Base-by-base conservation (phyloP, 2,888 invertebrate species). In the Mesorhabditis belari region DNA sequence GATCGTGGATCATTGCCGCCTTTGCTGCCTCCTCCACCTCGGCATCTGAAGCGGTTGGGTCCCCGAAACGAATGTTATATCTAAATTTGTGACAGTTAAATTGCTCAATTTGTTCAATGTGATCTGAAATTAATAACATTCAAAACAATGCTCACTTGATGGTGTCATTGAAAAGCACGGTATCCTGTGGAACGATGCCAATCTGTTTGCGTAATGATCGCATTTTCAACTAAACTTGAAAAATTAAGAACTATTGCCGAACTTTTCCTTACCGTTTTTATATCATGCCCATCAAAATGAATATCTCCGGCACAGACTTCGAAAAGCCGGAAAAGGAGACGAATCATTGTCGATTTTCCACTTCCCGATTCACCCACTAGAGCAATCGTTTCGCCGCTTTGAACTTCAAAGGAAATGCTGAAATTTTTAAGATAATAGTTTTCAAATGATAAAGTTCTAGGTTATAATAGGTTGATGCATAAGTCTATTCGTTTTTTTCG, bases 31-130 rank as follows among this genome's bases (percentile, higher is more conserved):
- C 87, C 69, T 91, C 88, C 2, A 96, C 87, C 75, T 93, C 92
- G 3, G 88, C 87, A 19, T 90, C 87, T 0, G 86, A 83, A 0
- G 94, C 90, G 17, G 86, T 86, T 50, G 90, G 85, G 68, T 88
- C 86, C 0, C 95, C 95, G 81, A 96, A 96, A 72, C 89, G 89
- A 69, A 96, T 94, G 81, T 96, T 96, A 81, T 92, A 94, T 71
- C 89, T 88, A 77, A 29, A 81, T 62, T 52, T n/a, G n/a, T n/a
- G n/a, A n/a, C n/a, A n/a, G n/a, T n/a, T n/a, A n/a, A n/a, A n/a
- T n/a, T n/a, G n/a, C n/a, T n/a, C n/a, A n/a, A n/a, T n/a, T n/a
- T n/a, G n/a, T n/a, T n/a, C n/a, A n/a, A n/a, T n/a, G n/a, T n/a
- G n/a, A n/a, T n/a, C n/a, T 26, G 21, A 19, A 19, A 52, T 19